Conservation (phyloP, 1,140 invertebrate species). For the Pseudomyrmex concolor region DNA sequence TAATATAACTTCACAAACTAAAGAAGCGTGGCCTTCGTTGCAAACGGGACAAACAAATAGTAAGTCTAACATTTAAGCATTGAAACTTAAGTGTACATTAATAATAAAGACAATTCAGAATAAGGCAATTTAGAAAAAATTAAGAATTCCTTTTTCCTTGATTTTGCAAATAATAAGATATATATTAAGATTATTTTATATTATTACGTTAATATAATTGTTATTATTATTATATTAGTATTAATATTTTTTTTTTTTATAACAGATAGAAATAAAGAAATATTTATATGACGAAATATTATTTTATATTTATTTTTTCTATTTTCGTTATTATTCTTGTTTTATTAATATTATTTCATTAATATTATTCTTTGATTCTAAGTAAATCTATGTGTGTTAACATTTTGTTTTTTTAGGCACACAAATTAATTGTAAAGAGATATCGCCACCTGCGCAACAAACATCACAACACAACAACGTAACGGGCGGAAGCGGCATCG, state of each 20-base stretch:
- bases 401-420: constrained; percentile 74
- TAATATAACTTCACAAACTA: constrained; percentile 83
- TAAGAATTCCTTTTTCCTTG: too few relatives aligned
- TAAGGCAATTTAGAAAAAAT: neutral
- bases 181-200: too few relatives aligned
- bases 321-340: too few relatives aligned
- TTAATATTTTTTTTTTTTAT: too few relatives aligned
- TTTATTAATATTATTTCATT: too few relatives aligned
- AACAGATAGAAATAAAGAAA: too few relatives aligned
- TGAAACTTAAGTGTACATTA: neutral
- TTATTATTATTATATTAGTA: too few relatives aligned
- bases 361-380: neutral
- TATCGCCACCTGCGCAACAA: constrained; percentile 77
- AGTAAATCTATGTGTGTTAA: neutral
- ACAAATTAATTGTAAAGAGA: constrained; percentile 82
- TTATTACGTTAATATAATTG: too few relatives aligned
- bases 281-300: too few relatives aligned
- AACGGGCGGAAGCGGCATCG: constrained; percentile 74
- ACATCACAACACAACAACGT: constrained; percentile 75
- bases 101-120: neutral
- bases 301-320: too few relatives aligned
- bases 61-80: constrained; percentile 53
- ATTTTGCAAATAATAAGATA: too few relatives aligned
- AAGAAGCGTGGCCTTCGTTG: constrained; percentile 90
- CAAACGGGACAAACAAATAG: constrained; percentile 84